Percentiles rank a stretch among this genome's conserved stretches.
Evolutionary conservation across 2,797 vertebrate genomes (phyloP).

Genomic region (Sciurus vulgaris): DNA sequence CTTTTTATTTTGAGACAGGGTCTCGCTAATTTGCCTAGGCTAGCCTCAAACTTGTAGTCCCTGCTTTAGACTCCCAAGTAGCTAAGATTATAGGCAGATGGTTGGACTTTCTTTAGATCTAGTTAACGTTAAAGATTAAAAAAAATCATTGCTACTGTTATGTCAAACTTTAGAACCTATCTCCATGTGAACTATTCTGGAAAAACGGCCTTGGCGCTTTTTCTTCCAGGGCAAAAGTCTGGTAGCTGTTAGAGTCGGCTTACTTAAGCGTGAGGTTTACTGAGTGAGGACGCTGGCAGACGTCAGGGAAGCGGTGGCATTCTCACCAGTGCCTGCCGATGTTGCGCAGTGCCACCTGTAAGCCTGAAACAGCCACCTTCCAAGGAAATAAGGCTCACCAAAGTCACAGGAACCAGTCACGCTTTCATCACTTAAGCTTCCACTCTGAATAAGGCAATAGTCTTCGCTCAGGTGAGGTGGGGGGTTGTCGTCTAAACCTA

Average conservation of each 20-base stretch:
- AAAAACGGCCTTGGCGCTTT: not conserved
- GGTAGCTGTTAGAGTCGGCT: not conserved
- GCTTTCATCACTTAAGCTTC: not conserved
- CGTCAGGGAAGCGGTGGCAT: too few relatives aligned
- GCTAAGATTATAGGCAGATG: not conserved
- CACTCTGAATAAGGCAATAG: not conserved
- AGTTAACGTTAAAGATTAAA: slow-evolving; percentile 72
- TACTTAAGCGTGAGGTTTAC: slow-evolving; percentile 21
- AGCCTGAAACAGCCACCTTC: slow-evolving; percentile 64
- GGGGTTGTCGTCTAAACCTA: not conserved
- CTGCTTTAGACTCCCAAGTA: too few relatives aligned
- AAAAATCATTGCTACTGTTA: slow-evolving; percentile 10
- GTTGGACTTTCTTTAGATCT: slow-evolving; percentile 66
- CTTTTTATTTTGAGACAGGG: too few relatives aligned
- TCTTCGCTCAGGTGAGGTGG: not conserved
- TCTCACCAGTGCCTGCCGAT: too few relatives aligned
- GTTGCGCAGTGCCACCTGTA: too few relatives aligned
- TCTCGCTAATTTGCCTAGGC: too few relatives aligned
- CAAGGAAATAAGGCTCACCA: slow-evolving; percentile 76
- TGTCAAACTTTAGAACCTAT: slow-evolving; percentile 46
- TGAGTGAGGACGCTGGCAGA: too few relatives aligned
- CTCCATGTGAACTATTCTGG: slow-evolving; percentile 31
- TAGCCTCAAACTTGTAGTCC: too few relatives aligned
- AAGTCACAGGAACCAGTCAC: not conserved
- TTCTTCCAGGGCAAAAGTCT: slow-evolving; percentile 40